phyloP scores from a whole-genome alignment of 2,797 vertebrate species.

The Scolopax bukidnonensis region DNA sequence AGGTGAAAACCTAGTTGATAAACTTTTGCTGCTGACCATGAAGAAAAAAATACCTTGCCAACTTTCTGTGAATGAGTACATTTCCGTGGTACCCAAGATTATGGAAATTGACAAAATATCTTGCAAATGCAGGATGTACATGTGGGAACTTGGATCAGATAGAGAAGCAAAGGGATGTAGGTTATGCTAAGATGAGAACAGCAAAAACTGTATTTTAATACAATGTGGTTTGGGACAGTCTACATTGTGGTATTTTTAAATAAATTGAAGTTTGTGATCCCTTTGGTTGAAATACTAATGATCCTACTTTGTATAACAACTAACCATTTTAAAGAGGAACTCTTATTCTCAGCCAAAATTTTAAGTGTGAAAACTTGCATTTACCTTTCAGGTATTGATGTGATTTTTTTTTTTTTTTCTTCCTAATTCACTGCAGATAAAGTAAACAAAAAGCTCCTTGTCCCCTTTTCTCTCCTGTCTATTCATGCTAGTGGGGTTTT shows the following conservation, averaged over 20 bases:
- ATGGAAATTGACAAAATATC: slow-evolving; percentile 31
- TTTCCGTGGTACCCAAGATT: not conserved
- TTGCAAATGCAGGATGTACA: slow-evolving; percentile 1
- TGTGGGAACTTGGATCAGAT: not conserved
- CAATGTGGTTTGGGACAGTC: slow-evolving; percentile 81
- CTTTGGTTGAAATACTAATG: slow-evolving; percentile 93
- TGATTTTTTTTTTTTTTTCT: not conserved
- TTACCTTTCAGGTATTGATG: slow-evolving; percentile 83
- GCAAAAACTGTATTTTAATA: slow-evolving; percentile 62
- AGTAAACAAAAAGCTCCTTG: slow-evolving; percentile 41
- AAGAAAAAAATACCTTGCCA: not conserved
- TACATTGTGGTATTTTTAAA: slow-evolving; percentile 71
- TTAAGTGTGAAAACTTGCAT: slow-evolving; percentile 63
- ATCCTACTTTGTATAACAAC: slow-evolving; percentile 83
- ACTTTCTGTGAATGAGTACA: not conserved
- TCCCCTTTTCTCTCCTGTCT: slow-evolving; percentile 78
- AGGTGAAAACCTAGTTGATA: not conserved
- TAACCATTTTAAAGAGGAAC: slow-evolving; percentile 85
- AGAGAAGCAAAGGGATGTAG: slow-evolving; percentile 6
- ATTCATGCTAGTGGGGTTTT: slow-evolving; percentile 74
- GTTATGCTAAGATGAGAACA: slow-evolving; percentile 72
- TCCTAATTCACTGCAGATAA: slow-evolving; percentile 43
- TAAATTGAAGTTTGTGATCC: slow-evolving; percentile 83
- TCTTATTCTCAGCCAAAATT: slow-evolving; percentile 85
- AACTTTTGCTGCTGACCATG: slow-evolving; percentile 46